Conservation (phyloP, 2,113 vertebrate species). For the Pheucticus melanocephalus region DNA sequence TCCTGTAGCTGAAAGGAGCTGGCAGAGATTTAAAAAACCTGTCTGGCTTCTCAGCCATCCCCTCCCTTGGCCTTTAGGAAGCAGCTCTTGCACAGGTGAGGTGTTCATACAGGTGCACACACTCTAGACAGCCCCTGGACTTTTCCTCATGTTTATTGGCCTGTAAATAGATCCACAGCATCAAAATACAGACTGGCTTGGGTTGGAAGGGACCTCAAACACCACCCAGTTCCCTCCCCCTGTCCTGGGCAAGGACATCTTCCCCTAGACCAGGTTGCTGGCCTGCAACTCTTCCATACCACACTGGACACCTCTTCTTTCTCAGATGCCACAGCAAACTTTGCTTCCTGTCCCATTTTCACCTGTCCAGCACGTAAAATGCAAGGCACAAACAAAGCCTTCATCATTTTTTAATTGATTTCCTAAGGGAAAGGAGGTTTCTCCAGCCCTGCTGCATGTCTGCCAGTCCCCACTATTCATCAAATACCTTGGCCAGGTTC, state of each 20-base stretch:
- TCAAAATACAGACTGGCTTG: neutral
- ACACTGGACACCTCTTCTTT: neutral
- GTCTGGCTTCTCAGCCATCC: neutral
- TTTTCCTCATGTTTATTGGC: neutral
- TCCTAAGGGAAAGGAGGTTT: neutral
- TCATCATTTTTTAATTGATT: neutral
- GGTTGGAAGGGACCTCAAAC: neutral
- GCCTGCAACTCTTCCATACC: neutral
- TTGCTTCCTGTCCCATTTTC: neutral
- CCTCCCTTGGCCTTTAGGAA: neutral
- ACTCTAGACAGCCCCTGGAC: neutral
- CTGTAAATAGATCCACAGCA: neutral
- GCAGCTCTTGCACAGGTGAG: neutral
- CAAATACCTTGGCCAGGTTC: neutral
- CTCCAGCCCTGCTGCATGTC: neutral
- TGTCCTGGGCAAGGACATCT: neutral
- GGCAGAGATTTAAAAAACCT: neutral
- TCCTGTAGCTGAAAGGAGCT: accelerated
- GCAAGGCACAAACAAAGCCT: neutral
- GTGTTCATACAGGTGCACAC: neutral
- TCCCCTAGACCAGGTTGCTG: neutral
- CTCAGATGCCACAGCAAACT: neutral
- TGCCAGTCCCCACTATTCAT: neutral
- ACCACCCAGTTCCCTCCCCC: neutral
- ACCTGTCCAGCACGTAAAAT: neutral